Conservation (phyloP, 2,888 invertebrate species). For the Laothoe populi region DNA sequence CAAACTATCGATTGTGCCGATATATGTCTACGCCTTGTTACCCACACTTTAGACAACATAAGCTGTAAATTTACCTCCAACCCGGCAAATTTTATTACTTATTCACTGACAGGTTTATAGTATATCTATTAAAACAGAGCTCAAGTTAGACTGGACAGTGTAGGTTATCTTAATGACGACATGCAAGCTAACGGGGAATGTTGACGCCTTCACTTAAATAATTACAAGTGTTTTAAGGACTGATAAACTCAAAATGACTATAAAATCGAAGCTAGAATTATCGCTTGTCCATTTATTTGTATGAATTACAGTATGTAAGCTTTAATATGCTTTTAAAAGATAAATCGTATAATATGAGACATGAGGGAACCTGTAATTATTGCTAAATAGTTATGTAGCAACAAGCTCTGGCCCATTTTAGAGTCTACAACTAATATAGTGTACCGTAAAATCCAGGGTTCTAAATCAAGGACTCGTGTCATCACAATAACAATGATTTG, state of each 20-base stretch:
- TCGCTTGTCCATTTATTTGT: conserved; percentile 12
- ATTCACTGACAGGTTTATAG: conserved; percentile 16
- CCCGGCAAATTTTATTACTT: conserved; percentile 4
- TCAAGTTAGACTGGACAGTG: conserved; percentile 32
- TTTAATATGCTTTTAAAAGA: not conserved
- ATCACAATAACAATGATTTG: too few relatives aligned
- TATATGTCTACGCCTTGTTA: too few relatives aligned
- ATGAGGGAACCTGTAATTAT: too few relatives aligned
- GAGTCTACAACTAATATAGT: too few relatives aligned
- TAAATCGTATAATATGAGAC: too few relatives aligned
- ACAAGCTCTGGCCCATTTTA: not conserved
- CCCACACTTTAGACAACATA: too few relatives aligned
- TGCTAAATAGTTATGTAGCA: too few relatives aligned
- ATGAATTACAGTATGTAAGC: not conserved
- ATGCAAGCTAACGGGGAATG: conserved; percentile 39
- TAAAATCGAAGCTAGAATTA: conserved; percentile 27
- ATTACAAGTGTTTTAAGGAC: conserved; percentile 42
- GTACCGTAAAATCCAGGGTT: too few relatives aligned
- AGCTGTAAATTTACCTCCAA: not conserved
- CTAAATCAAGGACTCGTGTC: too few relatives aligned
- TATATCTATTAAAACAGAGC: conserved; percentile 24
- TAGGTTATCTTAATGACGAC: conserved; percentile 47
- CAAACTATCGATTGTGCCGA: too few relatives aligned
- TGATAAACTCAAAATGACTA: conserved; percentile 37
- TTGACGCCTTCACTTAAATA: conserved; percentile 46